Evolutionary conservation across 2,888 invertebrate genomes (phyloP).

Genomic region (Drosophila paucipuncta): DNA sequence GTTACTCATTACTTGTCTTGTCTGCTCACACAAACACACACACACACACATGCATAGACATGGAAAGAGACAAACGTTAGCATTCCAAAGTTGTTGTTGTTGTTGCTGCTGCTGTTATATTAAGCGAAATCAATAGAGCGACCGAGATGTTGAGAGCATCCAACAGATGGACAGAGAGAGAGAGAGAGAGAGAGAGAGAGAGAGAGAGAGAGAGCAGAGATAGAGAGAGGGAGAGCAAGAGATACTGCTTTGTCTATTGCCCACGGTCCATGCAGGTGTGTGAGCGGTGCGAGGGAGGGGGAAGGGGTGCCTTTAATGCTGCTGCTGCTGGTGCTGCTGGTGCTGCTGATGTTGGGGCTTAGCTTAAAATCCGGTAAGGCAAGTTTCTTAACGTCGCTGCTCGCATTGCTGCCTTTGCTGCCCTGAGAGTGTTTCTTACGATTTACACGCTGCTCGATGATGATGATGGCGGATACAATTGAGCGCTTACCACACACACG

Average conservation of each 20-base stretch:
- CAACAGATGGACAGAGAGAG: constrained; percentile 16
- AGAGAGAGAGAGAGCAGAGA: not conserved
- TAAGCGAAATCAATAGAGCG: constrained; percentile 76
- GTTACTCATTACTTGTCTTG: constrained; percentile 61
- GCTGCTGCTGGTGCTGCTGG: not conserved
- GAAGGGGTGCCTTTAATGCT: not conserved
- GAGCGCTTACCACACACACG: constrained; percentile 49
- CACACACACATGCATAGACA: constrained; percentile 10
- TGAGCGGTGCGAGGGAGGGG: not conserved
- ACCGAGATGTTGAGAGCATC: constrained; percentile 31
- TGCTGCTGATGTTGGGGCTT: constrained; percentile 57
- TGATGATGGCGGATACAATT: constrained; percentile 67
- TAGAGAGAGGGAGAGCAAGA: not conserved
- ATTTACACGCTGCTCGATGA: constrained; percentile 66
- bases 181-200: not conserved
- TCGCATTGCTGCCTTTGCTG: constrained; percentile 17
- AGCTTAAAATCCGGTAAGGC: constrained; percentile 80
- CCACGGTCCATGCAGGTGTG: constrained; percentile 60
- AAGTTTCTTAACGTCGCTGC: constrained; percentile 70
- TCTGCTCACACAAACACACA: constrained; percentile 40
- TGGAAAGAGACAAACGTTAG: constrained; percentile 37
- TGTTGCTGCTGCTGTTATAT: constrained; percentile 31
- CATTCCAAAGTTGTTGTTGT: constrained; percentile 62
- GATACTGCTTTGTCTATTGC: constrained; percentile 51
- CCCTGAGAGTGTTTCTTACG: constrained; percentile 47